phyloP scores from a whole-genome alignment of 2,113 vertebrate genomes.

The Hemibagrus wyckioides region DNA sequence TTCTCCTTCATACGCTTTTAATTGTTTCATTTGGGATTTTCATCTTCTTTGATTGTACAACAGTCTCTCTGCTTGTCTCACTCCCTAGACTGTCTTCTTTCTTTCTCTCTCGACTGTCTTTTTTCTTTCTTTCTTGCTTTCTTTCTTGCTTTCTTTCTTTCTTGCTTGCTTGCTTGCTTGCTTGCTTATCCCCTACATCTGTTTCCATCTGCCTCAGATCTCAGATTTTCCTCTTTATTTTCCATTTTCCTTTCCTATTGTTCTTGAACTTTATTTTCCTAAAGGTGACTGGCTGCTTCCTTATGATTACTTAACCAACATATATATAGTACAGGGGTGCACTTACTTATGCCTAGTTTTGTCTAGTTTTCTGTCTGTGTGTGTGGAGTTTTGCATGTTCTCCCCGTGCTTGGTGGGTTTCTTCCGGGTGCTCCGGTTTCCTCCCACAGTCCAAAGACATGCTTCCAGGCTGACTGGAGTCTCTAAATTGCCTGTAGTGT shows the following conservation, averaged over 20 bases:
- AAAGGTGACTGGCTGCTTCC: neutral
- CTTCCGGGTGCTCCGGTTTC: too few relatives aligned
- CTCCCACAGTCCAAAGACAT: too few relatives aligned
- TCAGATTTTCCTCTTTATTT: neutral
- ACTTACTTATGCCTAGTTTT: neutral
- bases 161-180: neutral
- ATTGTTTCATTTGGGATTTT: neutral
- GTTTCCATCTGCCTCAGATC: neutral
- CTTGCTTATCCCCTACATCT: neutral
- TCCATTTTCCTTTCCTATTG: neutral
- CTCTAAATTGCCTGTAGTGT: too few relatives aligned
- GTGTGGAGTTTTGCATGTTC: too few relatives aligned
- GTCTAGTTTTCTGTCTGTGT: neutral
- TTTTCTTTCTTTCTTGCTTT: neutral
- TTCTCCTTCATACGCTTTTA: neutral
- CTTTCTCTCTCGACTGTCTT: neutral
- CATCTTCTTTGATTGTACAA: neutral
- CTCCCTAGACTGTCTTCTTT: neutral
- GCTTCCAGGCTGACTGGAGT: too few relatives aligned
- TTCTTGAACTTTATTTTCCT: neutral
- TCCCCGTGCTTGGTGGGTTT: too few relatives aligned
- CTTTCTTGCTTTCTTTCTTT: neutral
- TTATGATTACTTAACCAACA: neutral
- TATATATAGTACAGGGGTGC: neutral
- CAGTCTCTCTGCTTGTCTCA: neutral